Evolutionary conservation across 2,797 vertebrate genomes (phyloP), one percentile per base, ranked within the genome.

Genomic region (Lateolabrax maculatus): DNA sequence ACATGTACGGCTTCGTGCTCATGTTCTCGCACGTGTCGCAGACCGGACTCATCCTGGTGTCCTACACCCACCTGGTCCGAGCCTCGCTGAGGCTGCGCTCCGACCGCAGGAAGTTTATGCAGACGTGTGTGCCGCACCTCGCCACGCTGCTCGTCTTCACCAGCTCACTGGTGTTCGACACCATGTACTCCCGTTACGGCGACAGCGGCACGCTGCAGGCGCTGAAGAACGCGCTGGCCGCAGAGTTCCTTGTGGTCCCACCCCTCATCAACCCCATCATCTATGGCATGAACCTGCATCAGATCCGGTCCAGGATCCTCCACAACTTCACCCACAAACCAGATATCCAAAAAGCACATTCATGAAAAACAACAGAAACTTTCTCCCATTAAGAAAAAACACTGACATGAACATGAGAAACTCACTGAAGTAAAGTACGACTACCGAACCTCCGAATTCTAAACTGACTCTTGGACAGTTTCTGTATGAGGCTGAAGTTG

Each of bases 81-180:
- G 85, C 86, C 0, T 84, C 92, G 0, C 29, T 91, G 10, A 21
- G 46, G 6, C 87, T 93, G 4, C 81, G 3, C 0, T 62, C 80
- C 1, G 5, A 75, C 49, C 71, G 83, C 57, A 87, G 25, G 56
- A 95, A 92, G 80, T 93, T 94, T 25, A 8, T 90, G 11, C 93
- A 95, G 85, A 95, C 92, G 0, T 95, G 94, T 23, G 1, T 93
- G 51, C 95, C 94, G 0, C 95, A 95, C 86, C 81, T 95, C 1
- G 9, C 88, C 16, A 78, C 91, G 0, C 79, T 95, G 34, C 65
- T 89, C 0, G 62, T 88, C 34, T 94, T 93, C 67, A 71, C 46
- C 6, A 0, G 62, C 2, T 84, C 91, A 0, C 7, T 90, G 23
- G 0, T 90, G 6, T 93, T 94, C 10, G 93, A 95, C 23, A 0